Conservation (phyloP, 2,113 vertebrate species). For the Atrichornis clamosus region DNA sequence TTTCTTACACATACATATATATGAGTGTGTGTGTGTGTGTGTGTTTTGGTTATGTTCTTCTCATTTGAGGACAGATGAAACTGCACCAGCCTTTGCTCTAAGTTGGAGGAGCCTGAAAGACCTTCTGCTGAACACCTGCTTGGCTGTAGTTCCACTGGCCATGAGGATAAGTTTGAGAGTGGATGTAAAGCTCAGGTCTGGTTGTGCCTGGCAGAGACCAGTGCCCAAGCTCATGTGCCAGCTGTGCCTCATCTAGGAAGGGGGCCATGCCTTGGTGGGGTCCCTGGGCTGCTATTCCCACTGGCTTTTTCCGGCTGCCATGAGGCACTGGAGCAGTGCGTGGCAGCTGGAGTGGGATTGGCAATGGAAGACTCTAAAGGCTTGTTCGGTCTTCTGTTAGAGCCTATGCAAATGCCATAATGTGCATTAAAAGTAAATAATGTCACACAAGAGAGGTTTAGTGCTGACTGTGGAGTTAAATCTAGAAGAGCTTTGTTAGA, state of each 20-base stretch:
- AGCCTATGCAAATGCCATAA: background rate
- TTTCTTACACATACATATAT: background rate
- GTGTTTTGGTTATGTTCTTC: background rate
- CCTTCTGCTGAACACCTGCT: background rate
- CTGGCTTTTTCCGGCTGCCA: background rate
- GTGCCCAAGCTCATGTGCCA: background rate
- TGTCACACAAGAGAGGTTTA: background rate
- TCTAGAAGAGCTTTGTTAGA: background rate
- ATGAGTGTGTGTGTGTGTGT: background rate
- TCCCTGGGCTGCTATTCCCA: background rate
- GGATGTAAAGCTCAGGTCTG: background rate
- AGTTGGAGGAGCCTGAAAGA: background rate
- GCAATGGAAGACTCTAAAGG: background rate
- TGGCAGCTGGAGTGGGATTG: background rate
- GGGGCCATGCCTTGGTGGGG: background rate
- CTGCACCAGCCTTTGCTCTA: background rate
- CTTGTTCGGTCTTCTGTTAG: background rate
- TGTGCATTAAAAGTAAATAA: background rate
- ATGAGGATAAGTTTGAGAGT: accelerated
- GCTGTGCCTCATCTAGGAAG: background rate
- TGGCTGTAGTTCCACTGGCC: background rate
- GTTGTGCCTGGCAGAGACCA: background rate
- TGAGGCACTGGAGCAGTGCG: background rate
- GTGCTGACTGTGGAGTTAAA: background rate
- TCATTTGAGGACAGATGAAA: background rate